phyloP scores from a whole-genome alignment of 2,797 vertebrate species.

The Urocyon cinereoargenteus region DNA sequence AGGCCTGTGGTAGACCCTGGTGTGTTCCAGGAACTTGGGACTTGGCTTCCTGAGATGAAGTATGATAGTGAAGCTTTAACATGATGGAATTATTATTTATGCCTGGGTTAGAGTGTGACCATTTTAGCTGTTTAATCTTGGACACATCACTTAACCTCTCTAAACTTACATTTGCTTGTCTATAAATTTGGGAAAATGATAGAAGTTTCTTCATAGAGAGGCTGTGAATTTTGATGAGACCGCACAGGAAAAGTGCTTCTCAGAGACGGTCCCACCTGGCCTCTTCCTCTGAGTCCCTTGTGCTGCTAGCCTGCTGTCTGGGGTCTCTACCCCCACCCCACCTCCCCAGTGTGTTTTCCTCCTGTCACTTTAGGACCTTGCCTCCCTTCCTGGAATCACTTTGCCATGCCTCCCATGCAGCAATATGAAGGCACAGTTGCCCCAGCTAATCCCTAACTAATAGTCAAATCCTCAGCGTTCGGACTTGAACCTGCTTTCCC shows the following conservation, averaged over 20 bases:
- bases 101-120: neutral
- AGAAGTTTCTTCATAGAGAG: neutral
- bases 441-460: neutral
- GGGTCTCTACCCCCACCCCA: neutral
- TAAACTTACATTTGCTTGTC: neutral
- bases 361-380: neutral
- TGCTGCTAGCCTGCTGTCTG: neutral
- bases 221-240: neutral
- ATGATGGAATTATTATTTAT: slow-evolving; percentile 6
- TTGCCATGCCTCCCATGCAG: neutral
- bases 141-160: neutral
- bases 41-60: neutral
- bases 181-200: neutral
- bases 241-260: neutral
- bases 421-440: neutral
- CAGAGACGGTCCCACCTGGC: neutral
- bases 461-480: slow-evolving; percentile 22
- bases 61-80: neutral
- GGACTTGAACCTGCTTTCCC: neutral
- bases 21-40: neutral
- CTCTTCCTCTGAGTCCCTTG: neutral
- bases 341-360: neutral
- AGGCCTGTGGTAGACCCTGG: neutral
- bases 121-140: neutral
- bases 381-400: neutral